Base-by-base conservation (phyloP, 2,888 invertebrate species). In the Eupithecia exiguata region DNA sequence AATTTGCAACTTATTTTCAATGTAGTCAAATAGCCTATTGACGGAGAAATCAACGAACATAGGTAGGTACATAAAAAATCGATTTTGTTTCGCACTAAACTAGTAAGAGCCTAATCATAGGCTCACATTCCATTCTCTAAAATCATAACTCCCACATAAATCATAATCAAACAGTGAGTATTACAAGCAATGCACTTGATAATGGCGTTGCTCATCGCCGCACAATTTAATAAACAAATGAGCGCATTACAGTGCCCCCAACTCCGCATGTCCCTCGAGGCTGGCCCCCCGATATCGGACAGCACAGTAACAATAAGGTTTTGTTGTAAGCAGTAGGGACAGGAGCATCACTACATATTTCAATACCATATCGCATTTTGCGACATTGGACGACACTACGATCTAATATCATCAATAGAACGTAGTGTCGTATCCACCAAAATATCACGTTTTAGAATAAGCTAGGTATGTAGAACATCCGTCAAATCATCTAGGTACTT, bases 201-300 rank as follows among this genome's bases (percentile, higher is more conserved):
- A 68, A 73, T 71, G 53, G 21, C n/a, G 14, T 53, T 76, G 70
- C 43, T 65, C 70, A 71, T 67, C 25, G 49, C 63, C 71, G 65
- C 66, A 70, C 73, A 66, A 76, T 76, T 71, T 74, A 74, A 76
- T 76, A 76, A 76, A 76, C 76, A 76, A 76, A 76, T 74, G 73
- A 66, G 68, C 30, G 35, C 71, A 71, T 70, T 68, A 61, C 53
- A 21, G 36, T 46, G 30, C 68, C 71, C 67, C 67, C 69, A 62
- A 35, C 61, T 18, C 62, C 69, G 65, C 69, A 58, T 5, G 70
- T 75, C 75, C 72, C 72, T 53, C 53, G 75, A 53, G 75, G 53
- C 46, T 53, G 65, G 25, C 53, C 72, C 69, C 74, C 65, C 58
- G 38, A 36, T 65, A 67, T 66, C 65, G 72, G 72, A 63, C 72